These are phyloP conservation scores for Sebastes minor DNA, from an alignment of 2,797 vertebrate genomes.

Conservation along the genomic window DNA sequence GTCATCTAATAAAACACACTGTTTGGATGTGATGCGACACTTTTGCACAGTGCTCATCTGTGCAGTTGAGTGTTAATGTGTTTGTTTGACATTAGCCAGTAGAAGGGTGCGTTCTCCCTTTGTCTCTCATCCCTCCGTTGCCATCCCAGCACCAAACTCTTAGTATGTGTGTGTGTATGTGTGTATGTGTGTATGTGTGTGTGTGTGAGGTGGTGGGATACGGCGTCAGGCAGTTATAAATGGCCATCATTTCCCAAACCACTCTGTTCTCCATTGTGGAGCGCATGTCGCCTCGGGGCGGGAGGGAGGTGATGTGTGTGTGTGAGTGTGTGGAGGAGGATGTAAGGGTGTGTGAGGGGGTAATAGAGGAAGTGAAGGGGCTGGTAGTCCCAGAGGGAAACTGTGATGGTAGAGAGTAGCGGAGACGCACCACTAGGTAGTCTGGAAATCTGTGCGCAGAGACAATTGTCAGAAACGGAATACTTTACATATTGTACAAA, in stretches of 20 bases:
- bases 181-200: background rate
- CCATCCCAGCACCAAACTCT: conserved; percentile 31
- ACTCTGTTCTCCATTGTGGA: conserved; percentile 85
- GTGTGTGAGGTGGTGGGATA: conserved; percentile 39
- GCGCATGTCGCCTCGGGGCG: conserved; percentile 72
- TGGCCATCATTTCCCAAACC: conserved; percentile 86
- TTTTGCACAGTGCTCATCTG: conserved; percentile 86
- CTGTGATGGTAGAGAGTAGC: conserved; percentile 46
- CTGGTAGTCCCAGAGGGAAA: conserved; percentile 66
- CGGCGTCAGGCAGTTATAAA: conserved; percentile 87
- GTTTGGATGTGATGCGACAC: conserved; percentile 89
- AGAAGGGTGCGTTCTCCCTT: conserved; percentile 50
- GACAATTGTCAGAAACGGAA: conserved; percentile 5
- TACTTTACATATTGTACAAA: background rate
- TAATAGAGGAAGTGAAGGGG: conserved; percentile 72
- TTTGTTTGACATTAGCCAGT: conserved; percentile 89
- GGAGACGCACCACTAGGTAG: conserved; percentile 27
- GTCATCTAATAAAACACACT: conserved; percentile 38
- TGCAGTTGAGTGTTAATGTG: conserved; percentile 91
- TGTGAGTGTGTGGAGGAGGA: conserved; percentile 71
- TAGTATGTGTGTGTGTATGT: conserved; percentile 26
- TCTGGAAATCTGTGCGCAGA: conserved; percentile 27
- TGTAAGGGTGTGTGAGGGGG: conserved; percentile 68
- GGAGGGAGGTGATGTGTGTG: conserved; percentile 63
- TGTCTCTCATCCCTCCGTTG: conserved; percentile 36